These are phyloP conservation scores for Callyntrura sp. DNA, from an alignment of 2,888 invertebrate genomes.

Conservation along the genomic window DNA sequence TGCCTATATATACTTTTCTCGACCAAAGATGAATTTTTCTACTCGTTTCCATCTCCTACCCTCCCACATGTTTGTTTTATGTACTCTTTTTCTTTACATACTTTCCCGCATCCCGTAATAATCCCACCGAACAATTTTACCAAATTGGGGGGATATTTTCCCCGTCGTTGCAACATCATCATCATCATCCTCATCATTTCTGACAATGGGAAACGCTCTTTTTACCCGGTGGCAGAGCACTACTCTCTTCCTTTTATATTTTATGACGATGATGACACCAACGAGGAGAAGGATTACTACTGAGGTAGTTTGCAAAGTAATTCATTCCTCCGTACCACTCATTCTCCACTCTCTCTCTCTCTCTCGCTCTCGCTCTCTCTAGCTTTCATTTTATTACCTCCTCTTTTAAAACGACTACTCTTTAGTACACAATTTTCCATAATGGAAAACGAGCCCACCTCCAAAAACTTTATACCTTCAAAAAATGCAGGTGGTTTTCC, in stretches of 20 bases:
- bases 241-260: slow-evolving; percentile 15
- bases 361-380: too few species aligned
- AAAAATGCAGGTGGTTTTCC: neutral
- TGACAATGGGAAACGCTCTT: too few species aligned
- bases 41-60: neutral
- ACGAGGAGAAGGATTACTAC: neutral
- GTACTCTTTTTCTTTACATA: slow-evolving; percentile 22
- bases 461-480: too few species aligned
- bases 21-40: neutral
- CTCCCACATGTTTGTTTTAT: neutral
- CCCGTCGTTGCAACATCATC: too few species aligned
- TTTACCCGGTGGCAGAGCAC: neutral
- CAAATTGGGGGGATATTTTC: slow-evolving; percentile 62
- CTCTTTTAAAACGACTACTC: neutral
- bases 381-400: neutral
- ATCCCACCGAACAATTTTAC: slow-evolving; percentile 41
- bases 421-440: too few species aligned
- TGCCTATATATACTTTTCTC: too few species aligned
- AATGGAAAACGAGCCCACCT: too few species aligned
- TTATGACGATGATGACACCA: slow-evolving; percentile 10
- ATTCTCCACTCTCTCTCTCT: too few species aligned
- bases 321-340: slow-evolving; percentile 35
- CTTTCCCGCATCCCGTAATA: neutral
- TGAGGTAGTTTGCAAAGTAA: slow-evolving; percentile 40
- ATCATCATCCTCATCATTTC: slow-evolving; percentile 2